Evolutionary conservation across 2,888 invertebrate species (phyloP).

Genomic region (Linyphia triangularis): DNA sequence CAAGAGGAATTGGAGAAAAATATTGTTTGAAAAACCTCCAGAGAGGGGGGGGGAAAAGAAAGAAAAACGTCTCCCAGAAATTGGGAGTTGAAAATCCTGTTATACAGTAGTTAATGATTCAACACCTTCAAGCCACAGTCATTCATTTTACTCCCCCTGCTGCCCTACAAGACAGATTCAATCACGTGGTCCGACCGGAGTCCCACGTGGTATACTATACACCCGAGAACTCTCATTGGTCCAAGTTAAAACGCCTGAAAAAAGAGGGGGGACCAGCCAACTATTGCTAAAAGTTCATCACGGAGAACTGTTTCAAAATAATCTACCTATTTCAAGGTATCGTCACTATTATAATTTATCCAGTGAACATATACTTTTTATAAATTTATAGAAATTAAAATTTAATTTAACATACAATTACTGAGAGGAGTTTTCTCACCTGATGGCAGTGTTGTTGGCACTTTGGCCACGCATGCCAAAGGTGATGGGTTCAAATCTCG

Average conservation of each 20-base stretch:
- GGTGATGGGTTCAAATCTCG: too few species aligned
- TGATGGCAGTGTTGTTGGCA: too few species aligned
- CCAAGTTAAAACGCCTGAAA: conserved; percentile 33
- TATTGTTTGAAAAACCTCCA: conserved; percentile 24
- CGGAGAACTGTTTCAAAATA: too few species aligned
- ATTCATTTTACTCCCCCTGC: conserved; percentile 67
- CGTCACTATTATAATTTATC: too few species aligned
- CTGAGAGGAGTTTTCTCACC: too few species aligned
- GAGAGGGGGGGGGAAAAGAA: conserved; percentile 5
- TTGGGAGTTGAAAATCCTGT: conserved; percentile 74
- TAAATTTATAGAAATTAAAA: too few species aligned
- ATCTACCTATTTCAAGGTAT: too few species aligned
- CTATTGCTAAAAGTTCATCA: background rate
- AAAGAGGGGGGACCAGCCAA: conserved; percentile 38
- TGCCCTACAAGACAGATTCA: conserved; percentile 48
- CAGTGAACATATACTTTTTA: too few species aligned
- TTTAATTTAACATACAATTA: too few species aligned
- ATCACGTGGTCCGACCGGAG: conserved; percentile 53
- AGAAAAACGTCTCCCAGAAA: conserved; percentile 66
- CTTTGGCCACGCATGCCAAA: too few species aligned
- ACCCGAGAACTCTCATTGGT: conserved; percentile 41
- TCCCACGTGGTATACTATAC: conserved; percentile 64
- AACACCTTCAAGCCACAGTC: conserved; percentile 72
- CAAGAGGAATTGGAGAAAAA: background rate
- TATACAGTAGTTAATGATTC: conserved; percentile 74